These are phyloP conservation scores for Epizoanthus rinbou DNA, from an alignment of 92 coral and sea anemone genomes.

Conservation along the genomic window DNA sequence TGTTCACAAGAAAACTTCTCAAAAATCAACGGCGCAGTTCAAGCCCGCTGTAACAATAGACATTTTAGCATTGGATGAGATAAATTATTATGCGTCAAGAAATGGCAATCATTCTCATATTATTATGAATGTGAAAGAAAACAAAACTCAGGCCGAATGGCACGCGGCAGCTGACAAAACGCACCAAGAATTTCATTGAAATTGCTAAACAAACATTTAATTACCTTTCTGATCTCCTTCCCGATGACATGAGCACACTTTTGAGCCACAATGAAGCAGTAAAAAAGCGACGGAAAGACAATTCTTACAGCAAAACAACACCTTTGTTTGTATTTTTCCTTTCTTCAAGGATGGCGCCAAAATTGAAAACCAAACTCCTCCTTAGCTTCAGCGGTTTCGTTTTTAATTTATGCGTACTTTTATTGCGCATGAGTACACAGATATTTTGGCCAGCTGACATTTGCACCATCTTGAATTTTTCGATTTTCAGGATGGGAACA, in stretches of 20 bases:
- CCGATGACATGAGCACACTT: slow-evolving; percentile 60
- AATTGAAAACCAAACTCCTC: background rate
- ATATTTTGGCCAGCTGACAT: slow-evolving; percentile 9
- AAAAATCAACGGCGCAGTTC: background rate
- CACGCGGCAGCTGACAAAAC: background rate
- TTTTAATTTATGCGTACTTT: slow-evolving; percentile 11
- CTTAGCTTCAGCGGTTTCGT: slow-evolving; percentile 28
- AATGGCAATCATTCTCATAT: slow-evolving; percentile 3
- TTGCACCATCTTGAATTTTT: background rate
- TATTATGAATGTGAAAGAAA: background rate
- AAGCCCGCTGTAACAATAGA: background rate
- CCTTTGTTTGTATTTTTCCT: slow-evolving; percentile 12
- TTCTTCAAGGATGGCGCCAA: slow-evolving; percentile 51
- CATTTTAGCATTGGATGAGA: background rate
- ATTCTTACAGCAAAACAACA: background rate
- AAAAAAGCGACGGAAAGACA: slow-evolving; percentile 12
- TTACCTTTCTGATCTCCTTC: slow-evolving; percentile 74
- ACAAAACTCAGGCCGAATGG: background rate
- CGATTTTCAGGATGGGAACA: background rate
- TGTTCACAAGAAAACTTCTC: no score
- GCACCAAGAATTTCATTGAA: background rate
- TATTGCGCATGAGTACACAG: slow-evolving; percentile 17
- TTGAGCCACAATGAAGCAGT: slow-evolving; percentile 39
- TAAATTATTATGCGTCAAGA: background rate
- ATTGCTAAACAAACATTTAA: background rate